phyloP scores from a whole-genome alignment of 1,140 invertebrate species.

The Scaptomyza montana region DNA sequence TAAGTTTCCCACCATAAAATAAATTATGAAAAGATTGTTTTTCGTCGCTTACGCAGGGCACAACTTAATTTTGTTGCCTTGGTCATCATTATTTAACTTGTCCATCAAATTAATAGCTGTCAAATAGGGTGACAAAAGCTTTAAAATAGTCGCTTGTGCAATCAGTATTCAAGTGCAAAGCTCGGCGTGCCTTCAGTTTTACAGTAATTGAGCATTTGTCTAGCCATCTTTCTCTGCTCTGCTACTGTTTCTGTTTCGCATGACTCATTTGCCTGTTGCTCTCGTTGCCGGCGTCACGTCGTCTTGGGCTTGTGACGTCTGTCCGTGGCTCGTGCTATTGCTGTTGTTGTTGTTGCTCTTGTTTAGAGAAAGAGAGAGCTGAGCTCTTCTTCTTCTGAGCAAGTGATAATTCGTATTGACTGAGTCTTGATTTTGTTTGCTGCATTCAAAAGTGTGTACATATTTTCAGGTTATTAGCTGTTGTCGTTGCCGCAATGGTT shows the following conservation, averaged over 20 bases:
- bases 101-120: background rate
- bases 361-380: too few species aligned
- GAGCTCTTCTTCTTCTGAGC: background rate
- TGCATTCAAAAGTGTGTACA: background rate
- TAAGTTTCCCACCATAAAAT: conserved; percentile 10
- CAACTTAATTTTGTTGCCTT: too few species aligned
- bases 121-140: conserved; percentile 26
- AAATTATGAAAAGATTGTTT: conserved; percentile 25
- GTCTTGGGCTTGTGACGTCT: background rate
- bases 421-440: conserved; percentile 5
- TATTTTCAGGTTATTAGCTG: conserved; percentile 9
- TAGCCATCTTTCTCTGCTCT: conserved; percentile 1
- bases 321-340: background rate
- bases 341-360: background rate
- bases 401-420: background rate
- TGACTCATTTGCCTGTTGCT: conserved; percentile 18
- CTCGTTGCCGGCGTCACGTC: background rate
- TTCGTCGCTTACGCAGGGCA: too few species aligned
- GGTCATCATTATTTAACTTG: too few species aligned
- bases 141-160: conserved; percentile 33
- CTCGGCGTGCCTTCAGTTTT: background rate
- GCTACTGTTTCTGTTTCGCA: background rate
- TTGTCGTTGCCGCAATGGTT: conserved; percentile 6
- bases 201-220: conserved; percentile 2
- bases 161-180: conserved; percentile 7